phyloP scores from a whole-genome alignment of 2,888 invertebrate genomes.

The Notocelia uddmanniana region DNA sequence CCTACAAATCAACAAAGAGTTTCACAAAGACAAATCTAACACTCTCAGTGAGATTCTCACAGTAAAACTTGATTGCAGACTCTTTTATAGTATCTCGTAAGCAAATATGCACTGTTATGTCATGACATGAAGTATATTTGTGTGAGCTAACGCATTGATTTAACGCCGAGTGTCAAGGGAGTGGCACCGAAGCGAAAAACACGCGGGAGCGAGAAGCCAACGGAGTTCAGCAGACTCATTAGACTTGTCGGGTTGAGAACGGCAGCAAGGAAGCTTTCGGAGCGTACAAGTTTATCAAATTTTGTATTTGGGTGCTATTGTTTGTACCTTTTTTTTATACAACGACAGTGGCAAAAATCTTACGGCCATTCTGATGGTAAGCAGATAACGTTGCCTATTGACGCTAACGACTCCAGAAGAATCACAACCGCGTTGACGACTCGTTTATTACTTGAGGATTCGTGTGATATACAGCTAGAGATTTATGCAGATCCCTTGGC shows the following conservation, averaged over 20 bases:
- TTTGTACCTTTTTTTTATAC: too few relatives aligned
- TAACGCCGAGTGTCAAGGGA: slow-evolving; percentile 37
- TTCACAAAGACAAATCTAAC: not conserved
- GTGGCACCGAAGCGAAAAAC: slow-evolving; percentile 42
- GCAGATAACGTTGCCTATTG: too few relatives aligned
- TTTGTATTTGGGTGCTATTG: not conserved
- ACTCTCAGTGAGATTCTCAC: slow-evolving; percentile 7
- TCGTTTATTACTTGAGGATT: too few relatives aligned
- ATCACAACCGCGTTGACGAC: too few relatives aligned
- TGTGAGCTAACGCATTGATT: slow-evolving; percentile 43
- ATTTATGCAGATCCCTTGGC: too few relatives aligned
- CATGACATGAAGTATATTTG: slow-evolving; percentile 29
- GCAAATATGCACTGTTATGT: slow-evolving; percentile 27
- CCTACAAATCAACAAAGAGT: not conserved
- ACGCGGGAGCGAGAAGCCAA: slow-evolving; percentile 41
- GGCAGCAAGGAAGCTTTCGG: slow-evolving; percentile 21
- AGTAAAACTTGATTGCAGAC: slow-evolving; percentile 24
- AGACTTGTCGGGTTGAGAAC: slow-evolving; percentile 34
- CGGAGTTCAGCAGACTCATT: slow-evolving; percentile 45
- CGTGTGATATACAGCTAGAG: too few relatives aligned
- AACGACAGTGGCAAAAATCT: too few relatives aligned
- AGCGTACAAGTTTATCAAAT: not conserved
- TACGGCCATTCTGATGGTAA: too few relatives aligned
- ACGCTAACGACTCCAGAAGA: too few relatives aligned
- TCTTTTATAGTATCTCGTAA: slow-evolving; percentile 17